Base-by-base conservation (phyloP, 2,797 vertebrate genomes). In the Triplophysa bombifrons region DNA sequence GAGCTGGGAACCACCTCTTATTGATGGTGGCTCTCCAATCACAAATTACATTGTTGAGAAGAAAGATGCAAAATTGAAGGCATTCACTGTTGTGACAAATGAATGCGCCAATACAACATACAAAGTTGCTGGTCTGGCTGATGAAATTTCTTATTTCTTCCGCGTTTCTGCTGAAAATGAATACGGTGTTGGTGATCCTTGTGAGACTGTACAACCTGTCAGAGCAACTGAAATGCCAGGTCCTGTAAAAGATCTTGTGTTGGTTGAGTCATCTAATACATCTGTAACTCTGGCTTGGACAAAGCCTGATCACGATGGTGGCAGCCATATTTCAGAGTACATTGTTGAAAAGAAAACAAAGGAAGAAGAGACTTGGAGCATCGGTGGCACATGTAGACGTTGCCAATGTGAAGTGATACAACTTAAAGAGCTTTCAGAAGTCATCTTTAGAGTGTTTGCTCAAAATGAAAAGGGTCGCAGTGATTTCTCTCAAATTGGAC, bases 391-490 rank as follows among this genome's bases (percentile, higher is more conserved):
- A 78, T 95, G 93, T 87, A 99, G 96, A 83, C 91, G 93, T 60
- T 96, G 95, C 85, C 94, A 92, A 80, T 96, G 92, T 82, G 95
- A 98, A 84, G 93, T 94, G 76, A 92, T 92, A 4, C 95, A 94
- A 82, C 95, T 98, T 65, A 96, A 94, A 85, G 96, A 98, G 80
- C 93, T 95, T 30, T 88, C 95, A 67, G 88, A 94, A 34, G 88
- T 98, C 88, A 94, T 97, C 88, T 98, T 99, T 88, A 95, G 92
- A 92, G 96, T 99, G 19, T 97, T 92, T 79, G 95, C 98, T 74
- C 97, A 96, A 90, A 99, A 99, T n/a, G 97, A 99, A 86, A 99
- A 99, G 88, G 98, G 98, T 67, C 91, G 89, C 76, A 98, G 98
- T 78, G 97, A 99, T 53, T 88, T 94, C 86, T 96, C 95, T 82